Conservation (phyloP, 2,113 vertebrate genomes). For the Plotosus lineatus region DNA sequence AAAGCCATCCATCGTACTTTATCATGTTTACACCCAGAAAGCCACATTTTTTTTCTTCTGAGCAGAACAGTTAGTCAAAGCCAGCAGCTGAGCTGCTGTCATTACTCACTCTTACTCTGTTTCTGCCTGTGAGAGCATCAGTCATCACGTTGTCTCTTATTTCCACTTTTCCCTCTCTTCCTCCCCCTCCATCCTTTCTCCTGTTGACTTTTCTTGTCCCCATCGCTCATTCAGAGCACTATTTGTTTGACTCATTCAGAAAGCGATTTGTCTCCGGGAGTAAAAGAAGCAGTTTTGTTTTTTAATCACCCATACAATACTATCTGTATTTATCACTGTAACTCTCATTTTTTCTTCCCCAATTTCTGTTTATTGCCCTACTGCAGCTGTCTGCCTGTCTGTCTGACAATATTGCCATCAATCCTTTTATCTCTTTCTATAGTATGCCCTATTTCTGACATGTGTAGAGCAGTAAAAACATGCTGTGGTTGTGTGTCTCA, state of each 20-base stretch:
- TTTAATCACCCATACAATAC: constrained; percentile 25
- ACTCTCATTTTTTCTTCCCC: constrained; percentile 21
- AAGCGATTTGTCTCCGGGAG: constrained; percentile 6
- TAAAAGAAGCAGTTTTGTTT: constrained; percentile 22
- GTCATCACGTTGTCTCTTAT: constrained; percentile 52
- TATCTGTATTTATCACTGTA: constrained; percentile 34
- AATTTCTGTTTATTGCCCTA: constrained; percentile 50
- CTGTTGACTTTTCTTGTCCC: neutral
- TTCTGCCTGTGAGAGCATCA: constrained; percentile 56
- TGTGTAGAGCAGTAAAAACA: neutral
- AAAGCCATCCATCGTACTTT: neutral
- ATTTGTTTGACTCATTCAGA: constrained; percentile 19
- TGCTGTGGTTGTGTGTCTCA: neutral
- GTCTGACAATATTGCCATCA: neutral
- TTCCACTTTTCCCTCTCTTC: constrained; percentile 32
- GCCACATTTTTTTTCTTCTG: neutral
- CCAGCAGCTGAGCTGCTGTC: constrained; percentile 23
- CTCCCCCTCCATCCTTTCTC: constrained; percentile 5
- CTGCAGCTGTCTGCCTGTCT: constrained; percentile 12
- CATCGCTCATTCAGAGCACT: constrained; percentile 13
- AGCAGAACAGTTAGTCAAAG: constrained; percentile 33
- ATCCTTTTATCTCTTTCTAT: neutral
- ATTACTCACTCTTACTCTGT: constrained; percentile 43
- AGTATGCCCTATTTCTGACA: neutral
- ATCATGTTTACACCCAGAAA: neutral